A percentile compares a stretch with the other conserved stretches of the same genome.
These are phyloP conservation scores for Choloepus didactylus DNA, from an alignment of 2,797 vertebrate species.

Conservation along the genomic window DNA sequence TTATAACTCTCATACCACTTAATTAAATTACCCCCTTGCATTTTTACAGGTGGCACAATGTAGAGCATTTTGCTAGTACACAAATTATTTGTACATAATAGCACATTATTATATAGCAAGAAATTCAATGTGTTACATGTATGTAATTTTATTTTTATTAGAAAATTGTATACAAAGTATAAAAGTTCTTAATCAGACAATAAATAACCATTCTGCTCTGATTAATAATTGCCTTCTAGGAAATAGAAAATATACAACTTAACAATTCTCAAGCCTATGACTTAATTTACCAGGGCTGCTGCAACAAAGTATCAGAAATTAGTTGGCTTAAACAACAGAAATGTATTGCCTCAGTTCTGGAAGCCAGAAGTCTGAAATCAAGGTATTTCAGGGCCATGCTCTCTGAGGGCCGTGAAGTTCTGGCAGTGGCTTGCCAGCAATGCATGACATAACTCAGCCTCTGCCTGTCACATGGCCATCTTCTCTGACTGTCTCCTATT, in stretches of 20 bases:
- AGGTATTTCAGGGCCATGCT: too few relatives aligned
- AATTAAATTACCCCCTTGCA: slow-evolving; percentile 9
- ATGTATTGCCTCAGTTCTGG: too few relatives aligned
- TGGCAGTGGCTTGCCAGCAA: too few relatives aligned
- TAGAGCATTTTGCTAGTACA: background rate
- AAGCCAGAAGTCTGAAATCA: too few relatives aligned
- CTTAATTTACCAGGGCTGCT: too few relatives aligned
- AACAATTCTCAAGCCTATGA: background rate
- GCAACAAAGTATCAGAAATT: too few relatives aligned
- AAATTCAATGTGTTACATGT: slow-evolving; percentile 8
- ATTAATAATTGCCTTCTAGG: background rate
- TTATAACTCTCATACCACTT: slow-evolving; percentile 11
- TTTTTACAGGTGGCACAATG: slow-evolving; percentile 22
- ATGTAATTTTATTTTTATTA: background rate
- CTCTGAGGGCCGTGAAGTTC: too few relatives aligned
- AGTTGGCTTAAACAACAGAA: too few relatives aligned
- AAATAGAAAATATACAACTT: slow-evolving; percentile 16
- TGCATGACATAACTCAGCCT: too few relatives aligned
- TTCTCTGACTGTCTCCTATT: too few relatives aligned
- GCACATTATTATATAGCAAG: background rate
- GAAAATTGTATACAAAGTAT: slow-evolving; percentile 25
- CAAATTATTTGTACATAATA: slow-evolving; percentile 35
- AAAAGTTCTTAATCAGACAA: slow-evolving; percentile 12
- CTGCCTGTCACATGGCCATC: too few relatives aligned
- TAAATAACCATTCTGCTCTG: background rate